Percentiles rank a stretch among this genome's conserved stretches.
phyloP scores from a whole-genome alignment of 2,113 vertebrate species.

The Tachysurus vachellii region DNA sequence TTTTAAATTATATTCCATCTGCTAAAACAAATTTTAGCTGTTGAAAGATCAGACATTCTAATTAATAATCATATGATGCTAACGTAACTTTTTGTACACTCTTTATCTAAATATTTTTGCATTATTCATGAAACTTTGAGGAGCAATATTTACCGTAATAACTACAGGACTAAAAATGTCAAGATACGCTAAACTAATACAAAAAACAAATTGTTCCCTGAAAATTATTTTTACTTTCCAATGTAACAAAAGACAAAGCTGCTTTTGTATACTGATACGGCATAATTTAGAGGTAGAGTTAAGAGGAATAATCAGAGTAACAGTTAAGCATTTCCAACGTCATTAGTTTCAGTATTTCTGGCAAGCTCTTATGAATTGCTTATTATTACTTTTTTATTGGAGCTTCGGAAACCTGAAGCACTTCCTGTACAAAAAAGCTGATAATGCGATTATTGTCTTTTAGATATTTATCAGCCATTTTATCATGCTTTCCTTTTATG shows the following conservation, averaged over 20 bases:
- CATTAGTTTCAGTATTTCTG: neutral
- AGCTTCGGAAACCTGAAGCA: neutral
- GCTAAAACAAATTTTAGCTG: neutral
- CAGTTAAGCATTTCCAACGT: neutral
- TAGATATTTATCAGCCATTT: constrained; percentile 6
- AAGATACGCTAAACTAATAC: neutral
- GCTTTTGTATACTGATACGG: neutral
- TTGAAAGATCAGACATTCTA: neutral
- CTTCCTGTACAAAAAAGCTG: neutral
- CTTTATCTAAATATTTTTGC: neutral
- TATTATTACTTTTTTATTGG: neutral
- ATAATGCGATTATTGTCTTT: neutral
- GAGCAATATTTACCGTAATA: neutral
- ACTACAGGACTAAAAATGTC: neutral
- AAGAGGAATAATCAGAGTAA: neutral
- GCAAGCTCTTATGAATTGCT: neutral
- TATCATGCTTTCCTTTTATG: neutral
- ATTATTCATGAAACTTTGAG: neutral
- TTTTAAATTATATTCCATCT: neutral
- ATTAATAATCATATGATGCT: neutral
- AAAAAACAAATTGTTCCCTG: neutral
- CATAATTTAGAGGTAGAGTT: neutral
- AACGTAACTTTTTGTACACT: neutral
- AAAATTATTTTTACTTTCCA: neutral
- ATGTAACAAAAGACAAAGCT: neutral